Conservation (phyloP, 1,140 invertebrate species). For the Holcopasites calliopsidis region DNA sequence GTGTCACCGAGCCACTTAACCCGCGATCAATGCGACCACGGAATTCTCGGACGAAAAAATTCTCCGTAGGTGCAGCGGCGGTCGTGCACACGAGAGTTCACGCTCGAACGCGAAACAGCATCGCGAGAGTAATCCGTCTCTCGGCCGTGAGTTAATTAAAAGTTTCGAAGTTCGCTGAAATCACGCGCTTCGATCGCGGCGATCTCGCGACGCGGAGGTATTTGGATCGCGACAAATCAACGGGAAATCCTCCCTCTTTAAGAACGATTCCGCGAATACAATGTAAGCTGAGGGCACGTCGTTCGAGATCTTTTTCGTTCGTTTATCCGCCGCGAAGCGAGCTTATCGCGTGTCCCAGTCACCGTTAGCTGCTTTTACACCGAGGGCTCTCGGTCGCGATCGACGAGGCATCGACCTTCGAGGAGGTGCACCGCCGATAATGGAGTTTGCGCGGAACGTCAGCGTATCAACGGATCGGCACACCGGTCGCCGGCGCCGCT, state of each 20-base stretch:
- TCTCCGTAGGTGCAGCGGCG: constrained; percentile 13
- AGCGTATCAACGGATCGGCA: constrained; percentile 46
- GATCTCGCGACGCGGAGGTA: too few relatives aligned
- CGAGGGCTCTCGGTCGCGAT: constrained; percentile 15
- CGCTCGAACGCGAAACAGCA: constrained; percentile 6
- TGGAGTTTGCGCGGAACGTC: constrained; percentile 63
- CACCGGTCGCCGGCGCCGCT: constrained; percentile 58
- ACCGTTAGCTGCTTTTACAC: background rate
- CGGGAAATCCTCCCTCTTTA: too few relatives aligned
- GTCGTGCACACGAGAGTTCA: constrained; percentile 17
- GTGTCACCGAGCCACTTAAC: constrained; percentile 64
- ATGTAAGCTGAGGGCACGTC: too few relatives aligned
- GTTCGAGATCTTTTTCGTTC: background rate
- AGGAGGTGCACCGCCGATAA: constrained; percentile 58
- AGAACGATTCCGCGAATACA: too few relatives aligned
- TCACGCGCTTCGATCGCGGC: too few relatives aligned
- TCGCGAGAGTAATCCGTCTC: background rate
- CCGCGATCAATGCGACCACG: constrained; percentile 66
- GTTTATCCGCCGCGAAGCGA: too few relatives aligned
- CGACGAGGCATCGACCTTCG: constrained; percentile 59
- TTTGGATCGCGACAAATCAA: too few relatives aligned
- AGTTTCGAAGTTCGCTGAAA: too few relatives aligned
- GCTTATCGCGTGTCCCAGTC: background rate
- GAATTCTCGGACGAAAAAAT: constrained; percentile 61
- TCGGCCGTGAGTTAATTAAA: background rate